Evolutionary conservation across 2,113 vertebrate species (phyloP).

Genomic region (Pitta sordida): DNA sequence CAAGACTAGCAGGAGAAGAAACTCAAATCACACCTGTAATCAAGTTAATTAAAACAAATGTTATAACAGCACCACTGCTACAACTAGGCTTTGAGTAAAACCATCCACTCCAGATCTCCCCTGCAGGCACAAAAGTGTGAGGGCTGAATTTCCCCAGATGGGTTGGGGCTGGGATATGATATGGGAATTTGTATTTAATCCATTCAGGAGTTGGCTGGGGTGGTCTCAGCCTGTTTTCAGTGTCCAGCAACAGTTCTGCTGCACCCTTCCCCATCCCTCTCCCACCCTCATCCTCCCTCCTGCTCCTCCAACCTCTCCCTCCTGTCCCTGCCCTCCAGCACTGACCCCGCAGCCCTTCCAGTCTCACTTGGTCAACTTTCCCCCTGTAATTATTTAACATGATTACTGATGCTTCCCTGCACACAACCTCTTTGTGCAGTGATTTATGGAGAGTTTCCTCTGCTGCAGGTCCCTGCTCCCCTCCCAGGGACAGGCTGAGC

Average conservation of each 20-base stretch:
- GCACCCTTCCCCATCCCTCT: background rate
- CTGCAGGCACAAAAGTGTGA: background rate
- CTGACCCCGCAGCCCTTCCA: background rate
- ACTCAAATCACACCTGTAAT: no score
- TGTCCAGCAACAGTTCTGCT: background rate
- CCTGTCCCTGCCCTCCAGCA: rapidly evolving
- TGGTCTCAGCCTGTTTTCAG: background rate
- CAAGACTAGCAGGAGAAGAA: background rate
- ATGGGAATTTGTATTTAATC: background rate
- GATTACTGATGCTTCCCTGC: background rate
- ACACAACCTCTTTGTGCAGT: background rate
- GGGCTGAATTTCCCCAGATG: background rate
- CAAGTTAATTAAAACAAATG: background rate
- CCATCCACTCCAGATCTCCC: background rate
- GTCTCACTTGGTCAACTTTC: background rate
- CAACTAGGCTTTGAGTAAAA: background rate
- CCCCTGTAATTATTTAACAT: background rate
- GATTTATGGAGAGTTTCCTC: background rate
- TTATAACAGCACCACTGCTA: background rate
- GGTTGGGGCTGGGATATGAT: background rate
- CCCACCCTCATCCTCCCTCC: background rate
- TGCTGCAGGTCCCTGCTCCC: background rate
- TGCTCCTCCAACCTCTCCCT: background rate
- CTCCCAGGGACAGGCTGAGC: rapidly evolving
- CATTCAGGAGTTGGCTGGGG: background rate